These are phyloP conservation scores for Limnodromus scolopaceus DNA, from an alignment of 2,797 vertebrate genomes.

Conservation along the genomic window DNA sequence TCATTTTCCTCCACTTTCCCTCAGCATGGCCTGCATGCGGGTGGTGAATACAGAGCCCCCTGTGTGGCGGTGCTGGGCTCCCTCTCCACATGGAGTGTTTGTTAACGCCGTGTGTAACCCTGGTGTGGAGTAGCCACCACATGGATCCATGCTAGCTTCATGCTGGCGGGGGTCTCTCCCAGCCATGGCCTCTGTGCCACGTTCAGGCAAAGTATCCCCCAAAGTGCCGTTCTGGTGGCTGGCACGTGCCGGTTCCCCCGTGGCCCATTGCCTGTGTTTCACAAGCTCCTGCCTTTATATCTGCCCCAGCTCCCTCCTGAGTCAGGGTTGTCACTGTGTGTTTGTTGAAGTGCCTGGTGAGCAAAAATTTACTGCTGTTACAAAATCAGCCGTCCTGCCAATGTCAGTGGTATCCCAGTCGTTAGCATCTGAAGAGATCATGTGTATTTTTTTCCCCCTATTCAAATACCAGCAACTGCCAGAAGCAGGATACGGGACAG, in stretches of 20 bases:
- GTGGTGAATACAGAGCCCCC: neutral
- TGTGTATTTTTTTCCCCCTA: neutral
- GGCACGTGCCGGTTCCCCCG: neutral
- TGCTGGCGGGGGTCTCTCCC: neutral
- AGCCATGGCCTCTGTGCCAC: accelerated
- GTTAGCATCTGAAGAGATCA: neutral
- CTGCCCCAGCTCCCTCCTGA: neutral
- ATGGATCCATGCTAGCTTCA: accelerated
- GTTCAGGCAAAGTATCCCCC: neutral
- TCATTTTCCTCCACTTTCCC: neutral
- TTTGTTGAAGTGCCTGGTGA: neutral
- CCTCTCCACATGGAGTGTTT: accelerated
- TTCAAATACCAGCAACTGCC: neutral
- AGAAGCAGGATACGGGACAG: neutral
- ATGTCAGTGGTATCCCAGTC: accelerated
- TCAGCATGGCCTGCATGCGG: accelerated
- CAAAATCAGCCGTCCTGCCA: neutral
- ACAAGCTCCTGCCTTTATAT: neutral
- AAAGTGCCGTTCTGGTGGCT: neutral
- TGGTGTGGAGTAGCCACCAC: neutral
- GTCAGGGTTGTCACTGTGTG: neutral
- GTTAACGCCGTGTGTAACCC: neutral
- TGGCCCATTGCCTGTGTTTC: accelerated
- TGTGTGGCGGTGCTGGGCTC: neutral
- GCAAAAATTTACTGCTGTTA: neutral